A percentile compares a stretch with the other conserved stretches of the same genome.
Conservation (phyloP, 2,797 vertebrate species). For the Pitangus sulphuratus region DNA sequence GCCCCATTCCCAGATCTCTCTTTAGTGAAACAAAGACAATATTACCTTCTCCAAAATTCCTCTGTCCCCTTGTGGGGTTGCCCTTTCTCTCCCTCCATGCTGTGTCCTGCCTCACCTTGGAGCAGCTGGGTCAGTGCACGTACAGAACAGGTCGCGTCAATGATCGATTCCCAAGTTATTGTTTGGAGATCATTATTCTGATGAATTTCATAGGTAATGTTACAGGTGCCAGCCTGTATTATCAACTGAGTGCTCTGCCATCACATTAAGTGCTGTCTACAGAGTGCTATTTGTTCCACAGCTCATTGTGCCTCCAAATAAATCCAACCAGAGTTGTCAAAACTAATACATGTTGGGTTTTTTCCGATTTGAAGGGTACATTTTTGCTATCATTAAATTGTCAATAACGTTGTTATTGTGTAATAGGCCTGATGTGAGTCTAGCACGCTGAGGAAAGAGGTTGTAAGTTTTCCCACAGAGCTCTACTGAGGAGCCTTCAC, state of each 20-base stretch:
- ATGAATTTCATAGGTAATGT: background rate
- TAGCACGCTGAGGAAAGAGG: background rate
- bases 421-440: conserved; percentile 3
- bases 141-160: fast-evolving
- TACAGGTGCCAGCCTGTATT: background rate
- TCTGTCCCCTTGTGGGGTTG: background rate
- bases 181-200: background rate
- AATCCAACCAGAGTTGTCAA: conserved; percentile 48
- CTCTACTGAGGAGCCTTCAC: background rate
- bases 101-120: background rate
- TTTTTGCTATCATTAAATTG: conserved; percentile 40
- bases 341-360: background rate
- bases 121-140: background rate
- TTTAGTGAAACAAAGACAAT: background rate
- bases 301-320: conserved; percentile 12
- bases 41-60: background rate
- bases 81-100: background rate
- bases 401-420: background rate
- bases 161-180: background rate
- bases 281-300: conserved; percentile 25
- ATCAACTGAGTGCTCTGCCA: conserved; percentile 1
- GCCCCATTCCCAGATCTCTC: background rate
- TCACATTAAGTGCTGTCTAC: conserved; percentile 17
- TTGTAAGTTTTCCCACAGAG: background rate
- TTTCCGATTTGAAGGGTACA: conserved; percentile 12